Evolutionary conservation across 30 jellyfish, hydroid and myxozoan species (phyloP).

Genomic region (Clytia hemisphaerica): DNA sequence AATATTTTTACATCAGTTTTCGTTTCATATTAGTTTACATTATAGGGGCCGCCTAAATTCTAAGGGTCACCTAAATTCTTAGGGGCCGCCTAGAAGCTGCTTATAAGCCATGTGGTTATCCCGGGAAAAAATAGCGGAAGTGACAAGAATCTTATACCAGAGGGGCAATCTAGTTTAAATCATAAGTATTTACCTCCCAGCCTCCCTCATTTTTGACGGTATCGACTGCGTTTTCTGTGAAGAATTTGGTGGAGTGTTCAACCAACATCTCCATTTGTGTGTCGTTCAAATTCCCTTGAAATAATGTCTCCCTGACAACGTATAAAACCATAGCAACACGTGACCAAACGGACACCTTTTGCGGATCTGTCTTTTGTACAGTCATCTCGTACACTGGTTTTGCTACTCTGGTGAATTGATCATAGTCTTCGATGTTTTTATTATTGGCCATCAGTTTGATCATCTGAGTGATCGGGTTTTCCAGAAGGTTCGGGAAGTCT

Average conservation of each 20-base stretch:
- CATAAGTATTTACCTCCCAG: no score
- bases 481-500: conserved; percentile 67
- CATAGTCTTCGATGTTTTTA: conserved; percentile 50
- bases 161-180: no score
- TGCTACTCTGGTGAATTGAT: conserved; percentile 64
- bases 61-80: no score
- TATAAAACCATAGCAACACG: conserved; percentile 68
- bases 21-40: no score
- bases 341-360: conserved; percentile 43
- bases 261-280: conserved; percentile 75
- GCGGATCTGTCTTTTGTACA: conserved; percentile 20
- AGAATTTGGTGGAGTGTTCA: conserved; percentile 70
- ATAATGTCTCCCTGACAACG: conserved; percentile 67
- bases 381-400: conserved; percentile 56
- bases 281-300: conserved; percentile 61
- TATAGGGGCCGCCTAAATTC: no score
- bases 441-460: conserved; percentile 63
- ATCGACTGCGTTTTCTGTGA: conserved; percentile 62
- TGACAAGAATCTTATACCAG: no score
- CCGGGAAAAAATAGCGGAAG: no score
- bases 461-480: conserved; percentile 52
- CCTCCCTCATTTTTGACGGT: conserved; percentile 51
- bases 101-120: no score
- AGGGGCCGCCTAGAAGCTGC: no score
- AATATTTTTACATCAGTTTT: no score